These are phyloP conservation scores for Meandrusa payeni DNA, from an alignment of 2,888 invertebrate genomes.

Conservation along the genomic window DNA sequence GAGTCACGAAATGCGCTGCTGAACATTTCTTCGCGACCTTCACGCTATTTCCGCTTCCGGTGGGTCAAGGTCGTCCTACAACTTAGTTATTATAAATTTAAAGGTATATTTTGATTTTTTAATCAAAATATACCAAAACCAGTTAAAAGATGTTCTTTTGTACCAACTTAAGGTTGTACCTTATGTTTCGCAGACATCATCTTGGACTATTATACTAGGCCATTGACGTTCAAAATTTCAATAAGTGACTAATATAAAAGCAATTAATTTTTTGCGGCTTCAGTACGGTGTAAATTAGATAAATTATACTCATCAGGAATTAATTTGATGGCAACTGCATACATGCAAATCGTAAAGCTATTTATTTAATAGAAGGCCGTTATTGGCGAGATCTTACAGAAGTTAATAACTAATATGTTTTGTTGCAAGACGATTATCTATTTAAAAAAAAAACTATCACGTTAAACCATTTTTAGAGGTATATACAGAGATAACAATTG, in stretches of 20 bases:
- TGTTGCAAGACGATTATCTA: no score
- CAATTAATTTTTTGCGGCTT: conserved; percentile 11
- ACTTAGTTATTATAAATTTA: conserved; percentile 8
- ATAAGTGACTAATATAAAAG: not conserved
- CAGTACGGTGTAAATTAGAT: not conserved
- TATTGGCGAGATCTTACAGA: conserved; percentile 8
- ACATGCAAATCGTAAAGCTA: conserved; percentile 4
- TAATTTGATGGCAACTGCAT: conserved; percentile 15
- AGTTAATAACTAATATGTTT: no score
- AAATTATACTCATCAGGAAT: conserved; percentile 4
- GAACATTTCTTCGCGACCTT: conserved; percentile 59
- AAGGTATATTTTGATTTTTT: no score
- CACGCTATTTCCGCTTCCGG: conserved; percentile 54
- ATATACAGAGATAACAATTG: no score
- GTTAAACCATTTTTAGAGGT: no score
- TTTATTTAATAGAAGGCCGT: conserved; percentile 10
- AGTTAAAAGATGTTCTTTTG: no score
- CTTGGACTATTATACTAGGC: no score
- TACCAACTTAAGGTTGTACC: no score
- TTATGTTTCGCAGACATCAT: no score
- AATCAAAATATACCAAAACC: no score
- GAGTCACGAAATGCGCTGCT: conserved; percentile 42
- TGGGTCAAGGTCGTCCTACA: conserved; percentile 44
- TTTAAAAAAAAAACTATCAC: no score
- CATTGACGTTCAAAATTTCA: no score